Conservation (phyloP, 2,888 invertebrate genomes). For the Synergus japonicus region DNA sequence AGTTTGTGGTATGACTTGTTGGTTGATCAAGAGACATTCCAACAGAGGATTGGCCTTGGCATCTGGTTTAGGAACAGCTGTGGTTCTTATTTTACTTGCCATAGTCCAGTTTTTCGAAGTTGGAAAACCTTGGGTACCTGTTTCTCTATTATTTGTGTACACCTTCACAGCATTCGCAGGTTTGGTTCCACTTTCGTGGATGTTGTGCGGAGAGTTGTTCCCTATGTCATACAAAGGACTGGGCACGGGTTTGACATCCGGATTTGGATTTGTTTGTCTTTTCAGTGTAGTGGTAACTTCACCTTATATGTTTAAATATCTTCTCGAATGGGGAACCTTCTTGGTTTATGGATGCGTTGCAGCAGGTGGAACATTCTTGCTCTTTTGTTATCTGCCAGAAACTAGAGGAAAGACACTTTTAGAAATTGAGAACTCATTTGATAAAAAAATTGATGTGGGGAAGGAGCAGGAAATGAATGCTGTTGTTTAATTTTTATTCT, state of each 20-base stretch:
- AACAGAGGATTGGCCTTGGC: slow-evolving; percentile 22
- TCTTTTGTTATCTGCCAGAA: slow-evolving; percentile 83
- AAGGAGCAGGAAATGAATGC: not conserved
- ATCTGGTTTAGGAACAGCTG: slow-evolving; percentile 61
- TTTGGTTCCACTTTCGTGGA: slow-evolving; percentile 85
- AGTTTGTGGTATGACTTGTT: slow-evolving; percentile 78
- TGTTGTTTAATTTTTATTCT: slow-evolving; percentile 3
- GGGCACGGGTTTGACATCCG: slow-evolving; percentile 84
- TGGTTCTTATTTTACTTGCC: slow-evolving; percentile 79
- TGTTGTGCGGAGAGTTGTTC: slow-evolving; percentile 87
- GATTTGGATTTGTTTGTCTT: slow-evolving; percentile 82
- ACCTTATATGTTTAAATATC: slow-evolving; percentile 80
- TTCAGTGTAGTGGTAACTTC: slow-evolving; percentile 84
- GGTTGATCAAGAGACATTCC: slow-evolving; percentile 16
- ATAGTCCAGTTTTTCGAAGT: slow-evolving; percentile 1
- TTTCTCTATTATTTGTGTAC: slow-evolving; percentile 79
- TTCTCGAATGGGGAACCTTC: slow-evolving; percentile 83
- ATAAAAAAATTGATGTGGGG: slow-evolving; percentile 54
- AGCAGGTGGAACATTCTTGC: slow-evolving; percentile 80
- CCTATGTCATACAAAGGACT: slow-evolving; percentile 82
- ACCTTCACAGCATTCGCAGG: slow-evolving; percentile 82
- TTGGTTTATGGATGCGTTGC: slow-evolving; percentile 81
- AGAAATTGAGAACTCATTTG: slow-evolving; percentile 83
- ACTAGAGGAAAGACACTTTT: slow-evolving; percentile 84
- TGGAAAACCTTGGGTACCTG: slow-evolving; percentile 27